Evolutionary conservation across 2,888 invertebrate genomes (phyloP).

Genomic region (Acheta domesticus): DNA sequence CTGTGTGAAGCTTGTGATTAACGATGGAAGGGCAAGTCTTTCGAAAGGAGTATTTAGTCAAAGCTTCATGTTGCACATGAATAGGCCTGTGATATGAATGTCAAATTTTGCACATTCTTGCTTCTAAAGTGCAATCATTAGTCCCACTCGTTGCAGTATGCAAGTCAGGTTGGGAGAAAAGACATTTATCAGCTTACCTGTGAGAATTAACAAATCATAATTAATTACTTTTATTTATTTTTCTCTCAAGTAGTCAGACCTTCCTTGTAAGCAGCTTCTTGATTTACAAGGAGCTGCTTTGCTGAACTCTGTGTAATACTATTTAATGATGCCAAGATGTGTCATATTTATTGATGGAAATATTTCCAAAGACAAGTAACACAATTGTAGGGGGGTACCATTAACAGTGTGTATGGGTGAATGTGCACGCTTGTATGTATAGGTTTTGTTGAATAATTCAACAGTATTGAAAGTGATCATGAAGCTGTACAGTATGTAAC

Average conservation of each 20-base stretch:
- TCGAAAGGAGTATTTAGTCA: not conserved
- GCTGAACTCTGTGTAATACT: not conserved
- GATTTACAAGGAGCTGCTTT: not conserved
- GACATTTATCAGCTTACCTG: not conserved
- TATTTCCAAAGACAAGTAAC: not conserved
- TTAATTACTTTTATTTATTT: not conserved
- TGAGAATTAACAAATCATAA: not conserved
- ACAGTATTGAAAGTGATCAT: not conserved
- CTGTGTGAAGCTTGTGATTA: not conserved
- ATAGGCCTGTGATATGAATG: slow-evolving; percentile 3
- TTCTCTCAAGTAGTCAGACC: not conserved
- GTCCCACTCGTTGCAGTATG: not conserved
- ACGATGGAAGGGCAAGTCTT: not conserved
- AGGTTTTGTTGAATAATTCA: not conserved
- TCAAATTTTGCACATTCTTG: not conserved
- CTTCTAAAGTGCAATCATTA: not conserved
- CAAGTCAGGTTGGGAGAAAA: not conserved
- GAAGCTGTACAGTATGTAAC: not conserved
- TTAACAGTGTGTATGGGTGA: not conserved
- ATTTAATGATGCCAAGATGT: slow-evolving; percentile 4
- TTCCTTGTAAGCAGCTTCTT: not conserved
- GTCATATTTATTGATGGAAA: not conserved
- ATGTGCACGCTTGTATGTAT: not conserved
- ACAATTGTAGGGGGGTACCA: not conserved
- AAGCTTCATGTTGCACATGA: not conserved